These are phyloP conservation scores for Bombus breviceps DNA, from an alignment of 1,140 invertebrate species.

Conservation along the genomic window DNA sequence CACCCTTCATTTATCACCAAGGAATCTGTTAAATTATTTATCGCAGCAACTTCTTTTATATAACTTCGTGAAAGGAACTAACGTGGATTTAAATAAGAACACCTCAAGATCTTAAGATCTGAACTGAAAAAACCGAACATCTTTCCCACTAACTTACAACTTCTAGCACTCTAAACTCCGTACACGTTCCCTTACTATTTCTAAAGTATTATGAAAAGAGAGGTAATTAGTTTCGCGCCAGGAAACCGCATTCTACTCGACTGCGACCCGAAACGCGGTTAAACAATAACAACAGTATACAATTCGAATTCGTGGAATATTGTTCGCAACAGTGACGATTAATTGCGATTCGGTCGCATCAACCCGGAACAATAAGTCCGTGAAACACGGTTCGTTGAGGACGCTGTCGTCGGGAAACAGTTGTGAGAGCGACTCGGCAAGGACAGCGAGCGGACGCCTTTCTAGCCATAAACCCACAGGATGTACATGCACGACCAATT, in stretches of 20 bases:
- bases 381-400: constrained; percentile 20
- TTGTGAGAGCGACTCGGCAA: neutral
- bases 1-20: neutral
- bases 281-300: neutral
- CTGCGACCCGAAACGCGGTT: neutral
- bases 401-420: neutral
- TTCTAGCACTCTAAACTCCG: too few species aligned
- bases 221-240: neutral
- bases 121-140: too few species aligned
- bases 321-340: constrained; percentile 32
- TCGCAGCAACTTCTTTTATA: neutral
- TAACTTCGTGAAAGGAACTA: neutral
- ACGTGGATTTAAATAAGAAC: neutral
- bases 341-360: constrained; percentile 16
- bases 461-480: constrained; percentile 38
- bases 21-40: neutral
- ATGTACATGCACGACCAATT: constrained; percentile 39
- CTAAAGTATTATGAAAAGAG: neutral
- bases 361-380: constrained; percentile 20
- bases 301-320: constrained; percentile 17
- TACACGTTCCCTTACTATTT: neutral
- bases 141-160: too few species aligned
- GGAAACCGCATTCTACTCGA: too few species aligned
- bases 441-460: constrained; percentile 21
- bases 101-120: too few species aligned